Base-by-base conservation (phyloP, 1,140 invertebrate genomes). In the Grapholita molesta region DNA sequence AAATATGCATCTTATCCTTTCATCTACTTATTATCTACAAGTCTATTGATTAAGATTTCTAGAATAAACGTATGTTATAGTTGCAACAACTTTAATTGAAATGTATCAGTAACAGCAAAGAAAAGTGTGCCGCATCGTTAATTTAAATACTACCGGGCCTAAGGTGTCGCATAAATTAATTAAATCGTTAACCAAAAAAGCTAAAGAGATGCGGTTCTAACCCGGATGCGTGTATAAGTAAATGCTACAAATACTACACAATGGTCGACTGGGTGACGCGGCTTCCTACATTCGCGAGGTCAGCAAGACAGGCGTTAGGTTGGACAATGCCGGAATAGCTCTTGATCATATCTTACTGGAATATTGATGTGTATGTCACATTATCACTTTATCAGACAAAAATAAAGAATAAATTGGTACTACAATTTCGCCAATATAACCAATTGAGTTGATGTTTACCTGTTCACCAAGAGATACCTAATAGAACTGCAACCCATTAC, bases 141-240 rank as follows among this genome's bases (percentile, higher is more conserved):
- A 57, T 57, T 57, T 57, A 28, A 61, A 61, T 61, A 61, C 18
- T 61, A 15, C 55, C n/a, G 8, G 8, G n/a, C n/a, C n/a, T n/a
- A 48, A 18, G 25, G 25, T 9, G 55, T 9, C n/a, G 55, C 24
- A 61, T 61, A 28, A 7, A 30, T 61, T 30, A 61, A 15, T 28
- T 28, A 28, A 48, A 48, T 21, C 35, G 0, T n/a, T 38, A n/a
- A 48, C 53, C n/a, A 55, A 55, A 61, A 12, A 61, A n/a, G n/a
- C 24, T 61, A 28, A 28, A 30, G 12, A 61, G 9, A 28, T 61
- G 24, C 15, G 18, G 42, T 48, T 21, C 3, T 12, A 61, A 61
- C 55, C 55, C 55, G 55, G 55, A 61, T 61, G 55, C 55, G 18
- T 61, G 55, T 15, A 61, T 61, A 61, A 61, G 55, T 61, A 61